Conservation (phyloP, 30 jellyfish, hydroid and myxozoan species). For the Haliclystus octoradiatus region DNA sequence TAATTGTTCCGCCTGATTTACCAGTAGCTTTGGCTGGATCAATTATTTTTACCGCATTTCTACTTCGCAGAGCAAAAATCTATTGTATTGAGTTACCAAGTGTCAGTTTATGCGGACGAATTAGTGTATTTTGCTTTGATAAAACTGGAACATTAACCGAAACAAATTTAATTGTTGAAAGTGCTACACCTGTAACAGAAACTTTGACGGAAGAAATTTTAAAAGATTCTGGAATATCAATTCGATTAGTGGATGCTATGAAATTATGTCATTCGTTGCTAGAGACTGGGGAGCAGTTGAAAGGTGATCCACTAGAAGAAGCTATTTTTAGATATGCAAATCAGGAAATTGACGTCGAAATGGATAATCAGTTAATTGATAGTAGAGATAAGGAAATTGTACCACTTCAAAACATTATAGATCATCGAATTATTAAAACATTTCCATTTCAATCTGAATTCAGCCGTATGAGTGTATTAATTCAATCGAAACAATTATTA, state of each 20-base stretch:
- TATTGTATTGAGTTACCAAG: slow-evolving; percentile 35
- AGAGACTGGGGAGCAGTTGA: neutral
- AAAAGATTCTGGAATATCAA: neutral
- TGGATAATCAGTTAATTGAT: neutral
- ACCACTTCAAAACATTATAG: no score
- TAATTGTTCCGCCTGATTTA: slow-evolving; percentile 35
- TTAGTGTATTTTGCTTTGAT: slow-evolving; percentile 20
- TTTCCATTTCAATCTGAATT: slow-evolving; percentile 23
- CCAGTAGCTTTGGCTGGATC: slow-evolving; percentile 30
- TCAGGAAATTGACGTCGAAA: no score
- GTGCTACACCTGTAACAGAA: neutral
- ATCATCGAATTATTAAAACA: neutral
- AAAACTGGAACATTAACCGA: slow-evolving; percentile 55
- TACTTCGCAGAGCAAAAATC: slow-evolving; percentile 3
- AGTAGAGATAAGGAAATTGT: no score
- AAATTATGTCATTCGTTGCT: slow-evolving; percentile 23
- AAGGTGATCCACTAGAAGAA: slow-evolving; percentile 31
- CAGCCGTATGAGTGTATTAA: slow-evolving; percentile 21
- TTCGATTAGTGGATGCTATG: neutral
- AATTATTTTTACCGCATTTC: slow-evolving; percentile 8
- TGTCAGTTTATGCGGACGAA: slow-evolving; percentile 25
- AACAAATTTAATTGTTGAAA: neutral
- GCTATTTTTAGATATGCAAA: slow-evolving; percentile 13
- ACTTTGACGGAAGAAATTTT: neutral
- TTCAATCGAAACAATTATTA: neutral